A percentile compares a stretch with the other conserved stretches of the same genome.
phyloP scores from a whole-genome alignment of 2,113 vertebrate genomes.

The Onychorhynchus coronatus region DNA sequence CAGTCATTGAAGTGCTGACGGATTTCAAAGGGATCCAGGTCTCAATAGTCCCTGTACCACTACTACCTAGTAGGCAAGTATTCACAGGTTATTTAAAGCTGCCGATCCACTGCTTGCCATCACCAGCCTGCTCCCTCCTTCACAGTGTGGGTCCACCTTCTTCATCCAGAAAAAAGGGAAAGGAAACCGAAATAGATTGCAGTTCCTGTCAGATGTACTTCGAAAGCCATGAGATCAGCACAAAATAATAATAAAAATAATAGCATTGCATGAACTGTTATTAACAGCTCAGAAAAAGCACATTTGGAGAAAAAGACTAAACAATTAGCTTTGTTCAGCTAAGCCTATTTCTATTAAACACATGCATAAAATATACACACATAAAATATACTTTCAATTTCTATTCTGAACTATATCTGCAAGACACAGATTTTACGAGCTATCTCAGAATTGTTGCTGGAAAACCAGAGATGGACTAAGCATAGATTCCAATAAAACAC shows the following conservation, averaged over 20 bases:
- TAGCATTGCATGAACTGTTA: not conserved
- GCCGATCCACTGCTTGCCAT: not conserved
- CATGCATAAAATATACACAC: not conserved
- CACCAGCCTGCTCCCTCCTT: not conserved
- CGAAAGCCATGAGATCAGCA: not conserved
- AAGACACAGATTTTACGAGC: not conserved
- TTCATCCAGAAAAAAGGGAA: not conserved
- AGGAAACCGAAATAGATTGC: not conserved
- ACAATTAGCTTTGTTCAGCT: not conserved
- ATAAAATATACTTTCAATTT: not conserved
- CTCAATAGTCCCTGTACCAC: not conserved
- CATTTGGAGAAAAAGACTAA: not conserved
- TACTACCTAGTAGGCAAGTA: not conserved
- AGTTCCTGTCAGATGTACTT: not conserved
- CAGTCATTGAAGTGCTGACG: fast-evolving
- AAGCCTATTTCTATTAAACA: not conserved
- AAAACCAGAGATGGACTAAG: not conserved
- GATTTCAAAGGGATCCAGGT: not conserved
- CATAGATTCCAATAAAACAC: not conserved
- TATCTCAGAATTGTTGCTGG: not conserved
- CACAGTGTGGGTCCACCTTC: not conserved
- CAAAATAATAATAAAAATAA: not conserved
- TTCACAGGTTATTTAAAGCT: not conserved
- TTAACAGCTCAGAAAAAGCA: not conserved
- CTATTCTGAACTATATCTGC: not conserved